These are phyloP conservation scores for Diabrotica undecimpunctata DNA, from an alignment of 1,140 invertebrate species.

Conservation along the genomic window DNA sequence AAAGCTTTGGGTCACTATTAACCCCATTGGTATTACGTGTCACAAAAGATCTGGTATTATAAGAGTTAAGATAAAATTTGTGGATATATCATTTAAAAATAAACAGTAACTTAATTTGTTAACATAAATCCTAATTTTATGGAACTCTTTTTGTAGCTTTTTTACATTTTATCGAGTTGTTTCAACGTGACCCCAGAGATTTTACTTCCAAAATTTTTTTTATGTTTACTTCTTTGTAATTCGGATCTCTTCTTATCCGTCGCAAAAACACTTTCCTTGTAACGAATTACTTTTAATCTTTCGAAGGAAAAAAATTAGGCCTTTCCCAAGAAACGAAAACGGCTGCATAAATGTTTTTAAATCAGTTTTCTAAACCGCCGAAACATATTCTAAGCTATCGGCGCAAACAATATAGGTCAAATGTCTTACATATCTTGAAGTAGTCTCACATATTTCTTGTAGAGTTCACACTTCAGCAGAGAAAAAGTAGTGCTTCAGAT, in stretches of 20 bases:
- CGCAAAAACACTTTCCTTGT: background rate
- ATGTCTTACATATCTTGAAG: slow-evolving; percentile 2
- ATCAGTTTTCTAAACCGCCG: background rate
- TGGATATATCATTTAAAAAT: too few relatives aligned
- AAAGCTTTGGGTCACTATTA: too few relatives aligned
- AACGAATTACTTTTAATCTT: slow-evolving; percentile 1
- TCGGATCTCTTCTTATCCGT: background rate
- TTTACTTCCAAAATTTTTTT: too few relatives aligned
- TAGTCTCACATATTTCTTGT: background rate
- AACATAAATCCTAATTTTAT: too few relatives aligned
- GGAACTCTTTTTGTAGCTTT: too few relatives aligned
- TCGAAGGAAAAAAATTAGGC: background rate
- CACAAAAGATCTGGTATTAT: too few relatives aligned
- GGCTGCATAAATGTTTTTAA: slow-evolving; percentile 2
- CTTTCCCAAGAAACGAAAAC: background rate
- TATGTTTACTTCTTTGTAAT: background rate
- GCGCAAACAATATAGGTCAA: background rate
- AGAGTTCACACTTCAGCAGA: background rate
- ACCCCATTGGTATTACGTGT: too few relatives aligned
- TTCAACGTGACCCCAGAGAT: too few relatives aligned
- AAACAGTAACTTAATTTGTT: too few relatives aligned
- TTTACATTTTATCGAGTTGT: too few relatives aligned
- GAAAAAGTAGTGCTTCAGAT: too few relatives aligned
- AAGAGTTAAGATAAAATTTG: too few relatives aligned
- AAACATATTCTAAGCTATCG: background rate